Conservation (phyloP, 1,140 invertebrate species). For the Drosophila hydei region DNA sequence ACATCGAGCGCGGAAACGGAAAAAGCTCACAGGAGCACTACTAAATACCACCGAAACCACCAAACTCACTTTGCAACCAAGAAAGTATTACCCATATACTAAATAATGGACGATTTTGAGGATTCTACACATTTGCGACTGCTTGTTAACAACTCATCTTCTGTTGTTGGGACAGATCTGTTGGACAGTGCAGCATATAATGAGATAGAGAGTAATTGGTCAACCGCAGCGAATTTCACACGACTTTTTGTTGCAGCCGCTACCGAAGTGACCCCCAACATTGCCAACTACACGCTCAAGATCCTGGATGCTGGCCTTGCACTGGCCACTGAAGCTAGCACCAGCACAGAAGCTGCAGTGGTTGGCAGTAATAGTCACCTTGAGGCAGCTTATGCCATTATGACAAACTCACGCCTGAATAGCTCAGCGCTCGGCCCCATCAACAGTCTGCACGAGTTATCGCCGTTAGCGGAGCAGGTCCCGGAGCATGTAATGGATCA, state of each 20-base stretch:
- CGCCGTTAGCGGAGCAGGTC: slow-evolving; percentile 61
- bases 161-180: slow-evolving; percentile 16
- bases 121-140: slow-evolving; percentile 7
- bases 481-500: slow-evolving; percentile 85
- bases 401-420: slow-evolving; percentile 36
- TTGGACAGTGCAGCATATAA: slow-evolving; percentile 25
- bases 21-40: background rate
- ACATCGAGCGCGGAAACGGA: background rate
- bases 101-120: slow-evolving; percentile 29
- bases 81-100: background rate
- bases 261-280: slow-evolving; percentile 33
- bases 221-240: slow-evolving; percentile 53
- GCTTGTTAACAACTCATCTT: background rate
- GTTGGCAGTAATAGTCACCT: slow-evolving; percentile 19
- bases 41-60: background rate
- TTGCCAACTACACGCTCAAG: slow-evolving; percentile 69
- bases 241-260: slow-evolving; percentile 51
- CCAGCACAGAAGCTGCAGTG: slow-evolving; percentile 2
- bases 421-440: slow-evolving; percentile 59
- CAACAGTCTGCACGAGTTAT: slow-evolving; percentile 53
- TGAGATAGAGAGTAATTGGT: slow-evolving; percentile 48
- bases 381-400: slow-evolving; percentile 60
- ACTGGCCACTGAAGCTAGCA: slow-evolving; percentile 33
- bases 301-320: slow-evolving; percentile 54
- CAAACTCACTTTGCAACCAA: background rate